Conservation (phyloP, 1,140 invertebrate species). For the Zelostemma sp. region DNA sequence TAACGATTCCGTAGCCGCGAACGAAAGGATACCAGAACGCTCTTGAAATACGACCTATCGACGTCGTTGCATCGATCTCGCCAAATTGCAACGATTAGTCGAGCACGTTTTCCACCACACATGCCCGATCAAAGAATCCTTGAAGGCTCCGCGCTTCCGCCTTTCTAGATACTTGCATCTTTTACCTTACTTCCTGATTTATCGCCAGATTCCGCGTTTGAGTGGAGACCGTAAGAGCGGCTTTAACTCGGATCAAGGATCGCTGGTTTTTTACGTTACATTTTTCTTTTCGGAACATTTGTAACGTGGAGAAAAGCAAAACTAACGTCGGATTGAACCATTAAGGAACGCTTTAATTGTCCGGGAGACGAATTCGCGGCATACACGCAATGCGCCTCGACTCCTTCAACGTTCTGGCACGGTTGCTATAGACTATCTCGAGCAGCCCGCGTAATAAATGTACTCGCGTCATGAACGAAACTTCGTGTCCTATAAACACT, state of each 20-base stretch:
- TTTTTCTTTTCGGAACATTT: too few species aligned
- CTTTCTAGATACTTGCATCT: too few species aligned
- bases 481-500: slow-evolving; percentile 29
- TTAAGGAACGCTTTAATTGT: slow-evolving; percentile 63
- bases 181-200: too few species aligned
- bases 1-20: slow-evolving; percentile 43
- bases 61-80: slow-evolving; percentile 43
- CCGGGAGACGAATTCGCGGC: slow-evolving; percentile 64
- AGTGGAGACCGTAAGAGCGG: too few species aligned
- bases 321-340: slow-evolving; percentile 54
- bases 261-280: too few species aligned
- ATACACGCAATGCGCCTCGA: slow-evolving; percentile 64
- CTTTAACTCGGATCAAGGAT: too few species aligned
- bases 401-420: slow-evolving; percentile 56
- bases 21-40: slow-evolving; percentile 36
- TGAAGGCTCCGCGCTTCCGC: background rate
- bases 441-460: slow-evolving; percentile 62
- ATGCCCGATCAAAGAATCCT: slow-evolving; percentile 3
- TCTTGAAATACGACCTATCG: slow-evolving; percentile 45
- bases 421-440: slow-evolving; percentile 39
- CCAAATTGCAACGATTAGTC: slow-evolving; percentile 47
- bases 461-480: slow-evolving; percentile 59
- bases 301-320: background rate
- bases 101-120: slow-evolving; percentile 33
- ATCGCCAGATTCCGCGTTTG: too few species aligned